phyloP scores from a whole-genome alignment of 2,113 vertebrate genomes.

The Odocoileus hemionus region DNA sequence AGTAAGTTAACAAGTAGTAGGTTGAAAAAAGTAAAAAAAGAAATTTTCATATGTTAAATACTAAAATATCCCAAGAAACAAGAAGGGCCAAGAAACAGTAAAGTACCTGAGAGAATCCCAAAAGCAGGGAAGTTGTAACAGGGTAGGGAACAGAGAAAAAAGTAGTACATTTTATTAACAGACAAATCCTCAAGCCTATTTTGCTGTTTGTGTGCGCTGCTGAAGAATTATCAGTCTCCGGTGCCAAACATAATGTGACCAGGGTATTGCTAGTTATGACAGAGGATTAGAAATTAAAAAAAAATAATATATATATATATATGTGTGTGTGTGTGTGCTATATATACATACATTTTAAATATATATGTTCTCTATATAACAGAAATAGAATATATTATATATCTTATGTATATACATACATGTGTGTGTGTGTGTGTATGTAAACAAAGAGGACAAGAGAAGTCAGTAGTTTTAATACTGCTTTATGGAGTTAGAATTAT shows the following conservation, averaged over 20 bases:
- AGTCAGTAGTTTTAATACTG: neutral
- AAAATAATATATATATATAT: neutral
- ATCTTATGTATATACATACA: neutral
- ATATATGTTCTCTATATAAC: neutral
- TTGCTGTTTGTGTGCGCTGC: neutral
- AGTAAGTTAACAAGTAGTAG: neutral
- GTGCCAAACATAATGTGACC: conserved; percentile 2
- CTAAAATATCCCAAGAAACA: neutral
- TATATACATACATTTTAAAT: neutral
- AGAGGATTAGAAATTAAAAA: neutral
- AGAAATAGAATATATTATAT: neutral
- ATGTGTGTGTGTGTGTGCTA: neutral
- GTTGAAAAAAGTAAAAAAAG: neutral
- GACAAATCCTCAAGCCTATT: neutral
- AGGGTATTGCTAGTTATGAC: neutral
- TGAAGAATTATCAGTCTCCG: neutral
- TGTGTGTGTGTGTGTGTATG: neutral
- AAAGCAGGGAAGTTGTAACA: neutral
- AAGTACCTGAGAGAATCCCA: neutral
- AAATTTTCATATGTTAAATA: neutral
- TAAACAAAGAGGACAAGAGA: neutral
- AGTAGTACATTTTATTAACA: neutral
- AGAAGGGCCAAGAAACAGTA: neutral
- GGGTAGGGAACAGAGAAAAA: neutral
- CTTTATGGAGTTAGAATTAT: conserved; percentile 15